These are phyloP conservation scores for Bos indicus DNA, from an alignment of 2,113 vertebrate genomes.

Conservation along the genomic window DNA sequence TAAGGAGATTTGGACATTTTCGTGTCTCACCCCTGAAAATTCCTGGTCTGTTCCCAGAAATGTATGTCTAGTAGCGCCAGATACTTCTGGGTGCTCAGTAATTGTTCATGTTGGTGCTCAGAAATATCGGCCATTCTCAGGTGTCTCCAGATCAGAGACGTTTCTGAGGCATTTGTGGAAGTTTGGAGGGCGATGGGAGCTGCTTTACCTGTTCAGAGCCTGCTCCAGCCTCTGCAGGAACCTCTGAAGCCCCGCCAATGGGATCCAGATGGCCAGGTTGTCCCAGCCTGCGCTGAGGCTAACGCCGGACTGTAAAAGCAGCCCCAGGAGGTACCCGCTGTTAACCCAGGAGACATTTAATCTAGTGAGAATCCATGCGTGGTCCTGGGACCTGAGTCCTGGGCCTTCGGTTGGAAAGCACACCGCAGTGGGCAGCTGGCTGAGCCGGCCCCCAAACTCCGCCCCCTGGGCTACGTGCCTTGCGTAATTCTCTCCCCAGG, in stretches of 20 bases:
- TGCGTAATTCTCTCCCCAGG: background rate
- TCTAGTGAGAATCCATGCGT: background rate
- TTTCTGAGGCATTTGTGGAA: background rate
- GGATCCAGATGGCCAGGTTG: background rate
- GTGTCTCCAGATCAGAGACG: background rate
- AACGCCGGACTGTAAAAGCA: background rate
- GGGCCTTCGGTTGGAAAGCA: background rate
- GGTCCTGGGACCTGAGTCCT: background rate
- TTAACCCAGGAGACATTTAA: background rate
- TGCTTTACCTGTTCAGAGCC: background rate
- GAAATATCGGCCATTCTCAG: background rate
- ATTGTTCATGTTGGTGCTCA: background rate
- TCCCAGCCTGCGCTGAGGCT: background rate
- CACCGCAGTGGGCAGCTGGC: background rate
- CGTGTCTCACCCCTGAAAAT: background rate
- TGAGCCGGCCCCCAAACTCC: background rate
- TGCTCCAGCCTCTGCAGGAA: background rate
- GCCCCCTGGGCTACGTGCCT: fast-evolving
- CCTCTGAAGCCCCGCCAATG: background rate
- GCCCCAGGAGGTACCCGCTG: background rate
- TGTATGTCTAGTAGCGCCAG: background rate
- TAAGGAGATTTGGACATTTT: background rate
- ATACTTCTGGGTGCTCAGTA: background rate
- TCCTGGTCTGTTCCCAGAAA: background rate
- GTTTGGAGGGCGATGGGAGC: background rate